A percentile compares a stretch with the other conserved stretches of the same genome.
Conservation (phyloP, 2,797 vertebrate genomes). For the Enteromius anoplus region DNA sequence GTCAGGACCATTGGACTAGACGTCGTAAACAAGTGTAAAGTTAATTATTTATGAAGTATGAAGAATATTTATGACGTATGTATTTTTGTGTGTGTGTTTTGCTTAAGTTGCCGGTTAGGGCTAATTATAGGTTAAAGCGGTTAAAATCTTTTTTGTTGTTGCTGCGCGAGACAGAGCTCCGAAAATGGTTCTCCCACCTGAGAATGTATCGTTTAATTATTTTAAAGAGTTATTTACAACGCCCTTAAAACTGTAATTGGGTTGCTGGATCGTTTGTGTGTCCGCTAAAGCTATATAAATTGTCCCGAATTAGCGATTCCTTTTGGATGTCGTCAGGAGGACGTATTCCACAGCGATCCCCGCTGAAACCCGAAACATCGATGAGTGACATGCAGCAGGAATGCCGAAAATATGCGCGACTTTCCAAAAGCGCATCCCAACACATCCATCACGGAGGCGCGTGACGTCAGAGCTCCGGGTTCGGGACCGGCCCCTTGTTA, state of each 20-base stretch:
- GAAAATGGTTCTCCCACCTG: not conserved
- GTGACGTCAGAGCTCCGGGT: constrained; percentile 88
- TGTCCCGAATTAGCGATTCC: not conserved
- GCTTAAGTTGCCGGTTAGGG: not conserved
- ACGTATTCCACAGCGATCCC: not conserved
- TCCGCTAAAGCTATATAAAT: not conserved
- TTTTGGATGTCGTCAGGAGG: not conserved
- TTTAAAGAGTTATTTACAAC: not conserved
- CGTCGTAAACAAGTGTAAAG: not conserved
- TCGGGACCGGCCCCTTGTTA: constrained; percentile 92
- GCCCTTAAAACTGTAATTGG: not conserved
- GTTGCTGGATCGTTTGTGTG: not conserved
- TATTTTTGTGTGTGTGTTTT: not conserved
- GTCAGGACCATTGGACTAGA: not conserved
- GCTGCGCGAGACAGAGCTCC: not conserved
- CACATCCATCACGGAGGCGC: constrained; percentile 74
- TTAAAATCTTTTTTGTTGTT: not conserved
- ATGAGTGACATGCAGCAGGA: constrained; percentile 84
- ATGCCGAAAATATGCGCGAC: constrained; percentile 88
- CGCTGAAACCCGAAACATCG: constrained; percentile 51
- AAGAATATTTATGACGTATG: not conserved
- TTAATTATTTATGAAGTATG: not conserved
- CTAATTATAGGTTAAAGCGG: not conserved
- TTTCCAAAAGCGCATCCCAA: constrained; percentile 82
- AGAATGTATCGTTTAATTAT: not conserved